Base-by-base conservation (phyloP, 1,140 invertebrate species). In the Agrilus planipennis region DNA sequence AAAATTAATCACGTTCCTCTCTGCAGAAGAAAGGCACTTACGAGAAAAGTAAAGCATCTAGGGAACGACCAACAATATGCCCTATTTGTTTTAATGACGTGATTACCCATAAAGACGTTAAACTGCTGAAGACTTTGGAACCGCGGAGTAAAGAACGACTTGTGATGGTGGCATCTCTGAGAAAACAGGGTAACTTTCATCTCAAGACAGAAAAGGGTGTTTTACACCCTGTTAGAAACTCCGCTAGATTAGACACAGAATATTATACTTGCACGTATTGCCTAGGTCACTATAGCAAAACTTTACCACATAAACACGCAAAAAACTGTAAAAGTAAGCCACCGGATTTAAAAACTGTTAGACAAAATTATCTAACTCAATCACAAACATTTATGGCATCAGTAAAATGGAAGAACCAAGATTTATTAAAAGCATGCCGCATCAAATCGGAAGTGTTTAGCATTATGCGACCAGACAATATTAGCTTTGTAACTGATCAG, bases 181-280 rank as follows among this genome's bases (percentile, higher is more conserved):
- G 43, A 30, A 48, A 48, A 31, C 46, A 45, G 42, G 44, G 43
- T n/a, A 46, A 46, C 16, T 49, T 49, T 39, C 19, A 42, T 46
- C 32, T 49, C 16, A 42, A 45, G 23, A 31, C 27, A n/a, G 44
- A 49, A 42, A 47, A 46, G 32, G 18, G 39, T 40, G 23, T 42
- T 28, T 31, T 42, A 28, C 39, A 46, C 29, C 47, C 47, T 10
- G 32, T 49, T 10, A 39, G 32, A 37, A 42, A 3, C 7, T 46
- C 43, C n/a, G 42, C 35, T 12, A 43, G 42, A 19, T 11, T 37
- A 3, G 31, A 45, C 7, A 35, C 40, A 4, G 7, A 42, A 16
- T 46, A 50, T 39, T 43, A 20, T 42, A 14, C 29, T 11, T 50
- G 47, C 30, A 28, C 20, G 17, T 20, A 14, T 18, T 46, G 46